Evolutionary conservation across 2,888 invertebrate species (phyloP).

Genomic region (Noctua janthina): DNA sequence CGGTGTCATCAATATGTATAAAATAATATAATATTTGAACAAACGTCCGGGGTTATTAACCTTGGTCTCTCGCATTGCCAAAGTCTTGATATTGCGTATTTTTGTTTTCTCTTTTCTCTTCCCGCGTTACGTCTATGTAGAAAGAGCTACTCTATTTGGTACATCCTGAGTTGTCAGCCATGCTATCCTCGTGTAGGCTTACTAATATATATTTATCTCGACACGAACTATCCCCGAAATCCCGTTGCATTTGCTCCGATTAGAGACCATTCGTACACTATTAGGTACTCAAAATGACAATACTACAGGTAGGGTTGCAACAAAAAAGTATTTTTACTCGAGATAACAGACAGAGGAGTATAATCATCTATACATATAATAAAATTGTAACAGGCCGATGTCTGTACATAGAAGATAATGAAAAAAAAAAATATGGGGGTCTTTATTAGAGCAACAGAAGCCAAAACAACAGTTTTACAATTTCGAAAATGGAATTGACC

Average conservation of each 20-base stretch:
- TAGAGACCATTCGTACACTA: not conserved
- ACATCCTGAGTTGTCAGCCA: not conserved
- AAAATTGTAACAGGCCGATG: too few relatives aligned
- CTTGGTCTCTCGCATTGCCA: conserved; percentile 18
- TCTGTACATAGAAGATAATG: too few relatives aligned
- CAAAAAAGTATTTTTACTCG: not conserved
- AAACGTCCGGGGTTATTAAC: conserved; percentile 53
- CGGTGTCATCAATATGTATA: conserved; percentile 42
- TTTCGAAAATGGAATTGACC: not conserved
- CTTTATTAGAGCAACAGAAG: too few relatives aligned
- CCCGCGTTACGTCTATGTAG: not conserved
- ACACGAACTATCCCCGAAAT: not conserved
- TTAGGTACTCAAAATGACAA: not conserved
- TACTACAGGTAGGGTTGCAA: not conserved
- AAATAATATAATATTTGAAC: conserved; percentile 27
- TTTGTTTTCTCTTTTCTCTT: conserved; percentile 46
- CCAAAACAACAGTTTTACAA: too few relatives aligned
- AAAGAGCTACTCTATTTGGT: too few relatives aligned
- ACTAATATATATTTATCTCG: not conserved
- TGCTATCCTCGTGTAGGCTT: too few relatives aligned
- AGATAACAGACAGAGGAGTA: not conserved
- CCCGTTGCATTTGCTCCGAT: not conserved
- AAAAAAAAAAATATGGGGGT: too few relatives aligned
- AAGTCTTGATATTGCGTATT: conserved; percentile 28
- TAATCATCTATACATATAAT: too few relatives aligned